Conservation (phyloP, 2,113 vertebrate species). For the Labrus mixtus region DNA sequence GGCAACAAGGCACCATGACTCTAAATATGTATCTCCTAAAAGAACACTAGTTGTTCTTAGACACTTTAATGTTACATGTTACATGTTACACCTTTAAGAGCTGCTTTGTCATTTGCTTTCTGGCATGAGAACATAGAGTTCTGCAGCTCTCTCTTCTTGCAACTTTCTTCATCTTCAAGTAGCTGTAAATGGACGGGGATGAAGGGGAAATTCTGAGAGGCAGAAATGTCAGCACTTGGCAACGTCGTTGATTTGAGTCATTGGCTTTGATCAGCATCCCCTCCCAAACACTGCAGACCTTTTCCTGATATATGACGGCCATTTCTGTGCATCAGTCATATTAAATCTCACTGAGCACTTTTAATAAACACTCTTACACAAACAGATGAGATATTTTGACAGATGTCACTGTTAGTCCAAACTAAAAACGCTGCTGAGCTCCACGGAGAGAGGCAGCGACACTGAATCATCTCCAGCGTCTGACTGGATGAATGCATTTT, state of each 20-base stretch:
- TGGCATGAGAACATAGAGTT: too few species aligned
- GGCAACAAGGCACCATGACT: background rate
- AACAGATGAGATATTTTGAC: background rate
- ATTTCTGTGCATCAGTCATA: background rate
- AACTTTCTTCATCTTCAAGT: background rate
- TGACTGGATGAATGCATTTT: constrained; percentile 51
- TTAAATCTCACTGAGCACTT: background rate
- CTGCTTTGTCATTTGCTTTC: constrained; percentile 27
- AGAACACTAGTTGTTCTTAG: background rate
- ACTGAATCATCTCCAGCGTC: constrained; percentile 39
- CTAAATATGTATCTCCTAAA: background rate
- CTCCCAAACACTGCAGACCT: constrained; percentile 1
- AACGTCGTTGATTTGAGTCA: constrained; percentile 10
- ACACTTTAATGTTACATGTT: background rate
- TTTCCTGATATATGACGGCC: background rate
- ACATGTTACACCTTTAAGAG: constrained; percentile 4
- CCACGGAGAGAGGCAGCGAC: constrained; percentile 17
- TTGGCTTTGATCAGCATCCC: constrained; percentile 18
- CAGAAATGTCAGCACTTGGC: constrained; percentile 26
- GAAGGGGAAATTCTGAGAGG: background rate
- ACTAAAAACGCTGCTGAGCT: constrained; percentile 26
- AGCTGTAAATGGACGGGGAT: constrained; percentile 1
- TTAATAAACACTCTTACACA: constrained; percentile 23
- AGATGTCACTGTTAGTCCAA: constrained; percentile 17
- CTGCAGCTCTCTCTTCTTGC: constrained; percentile 10